Base-by-base conservation (phyloP, 1,140 invertebrate species). In the Pentalonia nigronervosa region DNA sequence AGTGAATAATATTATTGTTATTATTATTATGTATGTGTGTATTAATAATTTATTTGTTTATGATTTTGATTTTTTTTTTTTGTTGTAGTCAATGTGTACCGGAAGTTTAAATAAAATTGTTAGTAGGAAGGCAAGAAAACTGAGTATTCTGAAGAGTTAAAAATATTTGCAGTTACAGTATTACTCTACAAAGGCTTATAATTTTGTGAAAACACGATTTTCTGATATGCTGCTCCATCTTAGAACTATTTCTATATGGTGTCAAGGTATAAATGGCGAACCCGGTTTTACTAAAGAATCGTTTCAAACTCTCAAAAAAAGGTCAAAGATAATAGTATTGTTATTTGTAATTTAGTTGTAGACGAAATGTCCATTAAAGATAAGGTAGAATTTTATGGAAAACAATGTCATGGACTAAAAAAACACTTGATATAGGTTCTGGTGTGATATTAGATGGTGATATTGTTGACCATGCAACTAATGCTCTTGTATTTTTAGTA, bases 331-430 rank as follows among this genome's bases (percentile, higher is more conserved):
- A 48, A 48, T 48, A 53, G 21, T 30, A 34, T 50, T 90, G 84
- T 87, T 53, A 36, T 93, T 34, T 50, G 48, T 30, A 83, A 67
- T 87, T 67, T 94, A 47, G 94, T 94, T 47, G 89, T 94, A 30
- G 94, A 95, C 90, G 94, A 94, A 92, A 94, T 95, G 94, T 90
- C 94, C 21, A 94, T 95, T 89, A 84, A 92, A 34, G 93, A 94
- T 94, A 53, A 94, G 92, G 60, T 94, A 11, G 93, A 94, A 93
- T 94, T 84, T 90, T 94, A 93, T 93, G 94, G 94, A 34, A 94
- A 76, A 36, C 94, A 91, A 91, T 47, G 93, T 93, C 81, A 93
- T 56, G 93, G 94, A 23, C 94, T 94, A 91, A 94, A n/a, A n/a
- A n/a, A n/a, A n/a, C n/a, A n/a, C n/a, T 94, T 67, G 86, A 94